Evolutionary conservation across 2,888 invertebrate species (phyloP).

Genomic region (Caenorhabditis angaria): DNA sequence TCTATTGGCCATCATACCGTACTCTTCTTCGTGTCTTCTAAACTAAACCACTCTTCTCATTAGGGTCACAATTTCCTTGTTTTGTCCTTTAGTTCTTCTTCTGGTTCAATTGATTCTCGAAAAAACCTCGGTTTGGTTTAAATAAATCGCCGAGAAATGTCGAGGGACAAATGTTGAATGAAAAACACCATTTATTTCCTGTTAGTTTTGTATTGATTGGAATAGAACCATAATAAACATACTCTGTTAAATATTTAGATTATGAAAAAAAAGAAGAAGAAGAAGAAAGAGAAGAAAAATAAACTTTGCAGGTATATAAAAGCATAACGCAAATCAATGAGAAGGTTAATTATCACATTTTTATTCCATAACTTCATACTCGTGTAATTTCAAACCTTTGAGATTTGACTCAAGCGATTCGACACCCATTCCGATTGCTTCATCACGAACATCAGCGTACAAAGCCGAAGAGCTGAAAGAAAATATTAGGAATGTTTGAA

Average conservation of each 20-base stretch:
- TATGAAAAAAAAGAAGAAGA: background rate
- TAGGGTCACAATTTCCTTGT: constrained; percentile 29
- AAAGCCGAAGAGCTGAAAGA: constrained; percentile 60
- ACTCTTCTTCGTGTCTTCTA: too few species aligned
- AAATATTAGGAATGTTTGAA: background rate
- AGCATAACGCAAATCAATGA: background rate
- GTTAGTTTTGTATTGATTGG: background rate
- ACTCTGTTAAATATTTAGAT: background rate
- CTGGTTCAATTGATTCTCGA: constrained; percentile 34
- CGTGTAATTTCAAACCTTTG: constrained; percentile 56
- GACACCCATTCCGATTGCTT: constrained; percentile 58
- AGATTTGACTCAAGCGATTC: constrained; percentile 61
- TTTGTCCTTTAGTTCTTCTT: constrained; percentile 21
- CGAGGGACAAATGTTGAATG: too few species aligned
- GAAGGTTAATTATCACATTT: background rate
- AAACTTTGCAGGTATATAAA: background rate
- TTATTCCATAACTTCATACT: constrained; percentile 50
- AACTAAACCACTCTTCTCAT: constrained; percentile 17
- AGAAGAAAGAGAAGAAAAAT: background rate
- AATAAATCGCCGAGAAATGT: too few species aligned
- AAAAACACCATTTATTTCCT: constrained; percentile 10
- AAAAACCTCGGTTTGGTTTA: background rate
- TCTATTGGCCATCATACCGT: too few species aligned
- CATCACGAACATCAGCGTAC: constrained; percentile 63
- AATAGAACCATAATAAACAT: constrained; percentile 4